Conservation (phyloP, 2,888 invertebrate genomes). For the Nemurella pictetii region DNA sequence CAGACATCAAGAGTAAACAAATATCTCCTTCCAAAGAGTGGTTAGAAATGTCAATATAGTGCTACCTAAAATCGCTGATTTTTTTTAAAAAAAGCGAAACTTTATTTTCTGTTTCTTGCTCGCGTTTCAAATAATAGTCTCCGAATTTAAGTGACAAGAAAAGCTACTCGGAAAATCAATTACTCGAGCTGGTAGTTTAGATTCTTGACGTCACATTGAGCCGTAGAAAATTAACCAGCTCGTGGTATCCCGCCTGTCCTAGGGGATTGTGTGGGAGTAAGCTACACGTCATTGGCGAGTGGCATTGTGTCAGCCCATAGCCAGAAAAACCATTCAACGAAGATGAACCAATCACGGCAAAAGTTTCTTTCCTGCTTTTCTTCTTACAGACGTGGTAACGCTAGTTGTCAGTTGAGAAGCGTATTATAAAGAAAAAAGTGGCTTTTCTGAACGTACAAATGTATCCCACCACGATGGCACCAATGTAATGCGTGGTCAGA, state of each 20-base stretch:
- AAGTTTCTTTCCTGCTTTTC: neutral
- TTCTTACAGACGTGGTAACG: neutral
- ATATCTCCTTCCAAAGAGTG: neutral
- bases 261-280: neutral
- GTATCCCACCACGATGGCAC: neutral
- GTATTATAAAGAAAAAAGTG: neutral
- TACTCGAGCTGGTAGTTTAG: neutral
- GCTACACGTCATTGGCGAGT: neutral
- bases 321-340: neutral
- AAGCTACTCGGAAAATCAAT: slow-evolving; percentile 12
- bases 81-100: neutral
- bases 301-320: neutral
- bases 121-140: slow-evolving; percentile 11
- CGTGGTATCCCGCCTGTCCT: neutral
- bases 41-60: neutral
- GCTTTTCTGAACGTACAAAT: neutral
- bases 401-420: neutral
- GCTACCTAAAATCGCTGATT: neutral
- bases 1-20: too few species aligned
- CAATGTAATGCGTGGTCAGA: neutral
- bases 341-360: neutral
- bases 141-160: slow-evolving; percentile 4
- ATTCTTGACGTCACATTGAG: neutral
- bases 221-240: neutral
- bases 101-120: neutral